phyloP scores from a whole-genome alignment of 1,140 invertebrate species.

The Papilio machaon region DNA sequence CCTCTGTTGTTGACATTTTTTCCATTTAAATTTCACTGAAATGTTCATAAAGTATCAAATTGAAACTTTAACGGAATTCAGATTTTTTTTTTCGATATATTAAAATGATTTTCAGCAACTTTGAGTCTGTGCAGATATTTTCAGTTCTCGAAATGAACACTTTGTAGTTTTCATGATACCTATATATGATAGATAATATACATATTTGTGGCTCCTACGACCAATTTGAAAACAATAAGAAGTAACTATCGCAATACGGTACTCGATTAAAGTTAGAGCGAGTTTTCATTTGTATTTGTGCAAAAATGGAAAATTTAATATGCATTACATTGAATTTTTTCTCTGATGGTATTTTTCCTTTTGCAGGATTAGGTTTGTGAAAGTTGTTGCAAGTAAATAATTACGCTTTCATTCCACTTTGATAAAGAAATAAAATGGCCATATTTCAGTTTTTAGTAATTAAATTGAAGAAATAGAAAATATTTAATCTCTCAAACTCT shows the following conservation, averaged over 20 bases:
- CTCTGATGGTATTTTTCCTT: not conserved
- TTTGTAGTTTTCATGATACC: not conserved
- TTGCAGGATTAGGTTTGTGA: not conserved
- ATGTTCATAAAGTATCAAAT: no score
- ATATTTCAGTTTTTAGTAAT: not conserved
- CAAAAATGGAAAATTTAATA: not conserved
- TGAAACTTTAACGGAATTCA: no score
- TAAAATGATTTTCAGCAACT: not conserved
- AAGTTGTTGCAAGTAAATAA: not conserved
- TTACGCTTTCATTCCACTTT: not conserved
- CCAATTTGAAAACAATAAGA: no score
- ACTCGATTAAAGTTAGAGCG: no score
- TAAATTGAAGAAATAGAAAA: not conserved
- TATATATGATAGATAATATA: not conserved
- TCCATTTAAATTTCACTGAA: constrained; percentile 12
- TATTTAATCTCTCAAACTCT: not conserved
- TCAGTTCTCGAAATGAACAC: not conserved
- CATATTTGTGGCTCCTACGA: not conserved
- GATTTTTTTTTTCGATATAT: no score
- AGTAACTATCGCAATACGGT: no score
- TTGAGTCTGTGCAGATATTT: not conserved
- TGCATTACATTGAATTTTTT: not conserved
- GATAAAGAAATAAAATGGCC: not conserved
- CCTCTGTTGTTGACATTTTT: constrained; percentile 9
- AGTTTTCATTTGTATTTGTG: not conserved